Evolutionary conservation across 2,888 invertebrate genomes (phyloP).

Genomic region (Tinea pellionella): DNA sequence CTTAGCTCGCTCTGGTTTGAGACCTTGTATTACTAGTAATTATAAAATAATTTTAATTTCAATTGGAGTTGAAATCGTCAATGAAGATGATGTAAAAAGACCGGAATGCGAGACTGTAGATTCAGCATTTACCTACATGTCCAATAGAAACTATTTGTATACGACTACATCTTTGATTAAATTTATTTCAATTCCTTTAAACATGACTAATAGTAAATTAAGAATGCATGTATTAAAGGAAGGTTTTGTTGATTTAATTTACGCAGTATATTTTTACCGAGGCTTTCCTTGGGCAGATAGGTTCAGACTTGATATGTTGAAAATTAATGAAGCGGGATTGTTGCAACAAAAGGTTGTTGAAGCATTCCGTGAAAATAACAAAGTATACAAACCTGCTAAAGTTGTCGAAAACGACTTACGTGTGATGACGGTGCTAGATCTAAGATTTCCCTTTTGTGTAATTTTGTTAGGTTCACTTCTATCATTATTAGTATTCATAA

Average conservation of each 20-base stretch:
- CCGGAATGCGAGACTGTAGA: constrained; percentile 13
- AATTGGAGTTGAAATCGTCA: neutral
- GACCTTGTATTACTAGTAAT: neutral
- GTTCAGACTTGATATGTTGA: constrained; percentile 12
- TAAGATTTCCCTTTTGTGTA: constrained; percentile 8
- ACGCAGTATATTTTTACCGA: constrained; percentile 15
- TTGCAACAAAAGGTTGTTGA: neutral
- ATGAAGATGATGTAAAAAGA: neutral
- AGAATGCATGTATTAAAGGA: constrained; percentile 16
- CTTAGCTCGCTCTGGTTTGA: neutral
- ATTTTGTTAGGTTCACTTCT: neutral
- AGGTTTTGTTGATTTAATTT: constrained; percentile 12
- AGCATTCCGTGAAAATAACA: neutral
- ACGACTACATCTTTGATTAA: constrained; percentile 11
- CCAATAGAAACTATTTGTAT: constrained; percentile 11
- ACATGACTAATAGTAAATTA: neutral
- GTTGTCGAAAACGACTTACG: neutral
- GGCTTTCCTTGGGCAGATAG: constrained; percentile 16
- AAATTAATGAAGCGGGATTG: constrained; percentile 16
- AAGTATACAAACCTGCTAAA: neutral
- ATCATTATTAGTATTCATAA: neutral
- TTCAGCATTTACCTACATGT: constrained; percentile 3
- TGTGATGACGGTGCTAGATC: neutral
- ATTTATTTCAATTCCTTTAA: constrained; percentile 13
- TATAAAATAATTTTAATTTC: neutral